Evolutionary conservation across 2,888 invertebrate species (phyloP), one percentile per base, ranked within the genome.

Genomic region (Drosophila sordidula): DNA sequence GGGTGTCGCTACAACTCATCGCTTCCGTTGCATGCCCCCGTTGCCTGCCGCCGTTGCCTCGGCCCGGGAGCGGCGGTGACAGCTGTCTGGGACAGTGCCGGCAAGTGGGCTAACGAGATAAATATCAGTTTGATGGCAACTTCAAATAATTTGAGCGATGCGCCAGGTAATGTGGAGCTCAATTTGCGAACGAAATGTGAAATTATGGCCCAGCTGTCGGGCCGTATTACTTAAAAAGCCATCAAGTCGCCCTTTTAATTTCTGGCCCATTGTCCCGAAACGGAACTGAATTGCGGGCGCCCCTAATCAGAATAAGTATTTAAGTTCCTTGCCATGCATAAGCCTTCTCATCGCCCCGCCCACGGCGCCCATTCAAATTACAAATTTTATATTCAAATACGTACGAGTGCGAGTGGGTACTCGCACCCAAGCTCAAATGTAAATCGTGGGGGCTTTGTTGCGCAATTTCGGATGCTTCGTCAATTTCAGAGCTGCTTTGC

Each of bases 61-160:
- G 41, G 47, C 42, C 54, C 9, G 9, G 59, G 63, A 66, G 57
- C 64, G 56, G 65, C 65, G 66, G 87, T 81, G 82, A 83, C 87
- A 87, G 79, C 85, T 77, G 78, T 66, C 75, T 56, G 72, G 54
- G 34, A 36, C 42, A 65, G 50, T 49, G 51, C 63, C 59, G 81
- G 34, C 49, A 54, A 51, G 63, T 61, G 61, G 62, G 63, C 87
- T 87, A 87, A 87, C 87, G 83, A 83, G 83, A 87, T 83, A 85
- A 87, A 83, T 83, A 85, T 79, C 82, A 74, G 82, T 85, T 85
- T 85, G 87, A 81, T 78, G 70, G 74, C 68, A 70, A 80, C 70
- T 87, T 78, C 75, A 75, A 85, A 87, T 87, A 78, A 78, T 81
- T 84, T 56, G 75, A 69, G 80, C 70, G 82, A 66, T 73, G 82